Conservation (phyloP, 2,113 vertebrate species). For the Cinclus mexicanus region DNA sequence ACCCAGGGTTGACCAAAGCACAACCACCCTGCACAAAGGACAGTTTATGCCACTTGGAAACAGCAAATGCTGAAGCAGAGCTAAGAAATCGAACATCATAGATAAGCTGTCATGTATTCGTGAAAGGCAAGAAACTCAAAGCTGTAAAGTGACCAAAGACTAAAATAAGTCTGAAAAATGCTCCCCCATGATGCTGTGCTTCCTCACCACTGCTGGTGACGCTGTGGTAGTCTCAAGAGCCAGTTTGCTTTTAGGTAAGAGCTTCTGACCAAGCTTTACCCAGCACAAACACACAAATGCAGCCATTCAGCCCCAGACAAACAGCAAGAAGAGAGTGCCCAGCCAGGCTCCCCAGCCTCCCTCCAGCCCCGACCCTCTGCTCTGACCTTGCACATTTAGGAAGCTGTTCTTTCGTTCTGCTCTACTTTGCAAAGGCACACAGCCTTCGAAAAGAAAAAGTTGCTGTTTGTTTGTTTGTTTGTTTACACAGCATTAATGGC, state of each 20-base stretch:
- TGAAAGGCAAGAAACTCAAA: neutral
- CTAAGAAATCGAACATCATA: neutral
- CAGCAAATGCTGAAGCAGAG: neutral
- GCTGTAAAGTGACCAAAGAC: neutral
- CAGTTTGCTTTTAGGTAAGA: neutral
- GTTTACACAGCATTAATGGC: neutral
- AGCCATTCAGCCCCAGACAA: neutral
- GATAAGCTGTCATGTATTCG: rapidly evolving
- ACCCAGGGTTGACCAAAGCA: neutral
- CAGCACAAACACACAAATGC: neutral
- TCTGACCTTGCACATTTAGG: neutral
- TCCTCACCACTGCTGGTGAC: rapidly evolving
- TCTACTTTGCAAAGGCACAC: neutral
- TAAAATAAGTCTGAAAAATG: neutral
- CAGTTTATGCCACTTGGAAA: rapidly evolving
- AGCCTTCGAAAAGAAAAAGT: neutral
- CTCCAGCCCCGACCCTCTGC: neutral
- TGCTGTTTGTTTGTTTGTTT: neutral
- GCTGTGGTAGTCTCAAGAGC: neutral
- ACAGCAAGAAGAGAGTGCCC: neutral
- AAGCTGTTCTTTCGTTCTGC: slow-evolving; percentile 22
- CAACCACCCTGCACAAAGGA: neutral
- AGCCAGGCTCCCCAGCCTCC: neutral
- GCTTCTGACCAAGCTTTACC: neutral
- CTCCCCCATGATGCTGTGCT: rapidly evolving